These are phyloP conservation scores for Gisinianus flammeolus DNA, from an alignment of 2,888 invertebrate species.

Conservation along the genomic window DNA sequence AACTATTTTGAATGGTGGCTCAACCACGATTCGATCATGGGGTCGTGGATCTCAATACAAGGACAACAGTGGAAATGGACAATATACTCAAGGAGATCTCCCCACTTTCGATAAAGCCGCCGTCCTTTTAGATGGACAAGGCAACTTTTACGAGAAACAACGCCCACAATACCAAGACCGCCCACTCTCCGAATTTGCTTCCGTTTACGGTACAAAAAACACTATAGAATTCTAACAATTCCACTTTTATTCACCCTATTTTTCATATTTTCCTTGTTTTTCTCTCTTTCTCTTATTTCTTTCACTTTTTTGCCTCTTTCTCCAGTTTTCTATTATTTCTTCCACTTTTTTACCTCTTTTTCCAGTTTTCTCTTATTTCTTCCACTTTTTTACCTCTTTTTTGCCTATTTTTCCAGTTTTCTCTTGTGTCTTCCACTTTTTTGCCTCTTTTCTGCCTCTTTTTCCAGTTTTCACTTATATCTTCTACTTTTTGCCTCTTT, in stretches of 20 bases:
- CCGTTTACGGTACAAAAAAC: conserved; percentile 49
- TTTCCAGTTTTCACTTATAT: neutral
- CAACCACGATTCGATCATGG: conserved; percentile 44
- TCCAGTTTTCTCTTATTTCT: neutral
- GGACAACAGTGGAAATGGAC: conserved; percentile 44
- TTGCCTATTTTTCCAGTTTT: neutral
- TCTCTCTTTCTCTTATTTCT: too few species aligned
- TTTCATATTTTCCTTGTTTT: too few species aligned
- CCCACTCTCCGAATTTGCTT: conserved; percentile 43
- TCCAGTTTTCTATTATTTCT: neutral
- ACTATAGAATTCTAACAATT: too few species aligned
- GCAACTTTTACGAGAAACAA: conserved; percentile 49
- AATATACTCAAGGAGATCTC: conserved; percentile 35
- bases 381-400: neutral
- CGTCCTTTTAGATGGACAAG: conserved; percentile 47
- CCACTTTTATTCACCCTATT: too few species aligned
- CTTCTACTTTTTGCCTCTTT: too few species aligned
- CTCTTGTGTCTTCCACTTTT: neutral
- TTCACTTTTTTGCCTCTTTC: too few species aligned
- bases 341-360: neutral
- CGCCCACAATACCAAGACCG: conserved; percentile 52
- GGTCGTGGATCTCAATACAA: conserved; percentile 53
- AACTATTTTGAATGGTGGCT: conserved; percentile 40
- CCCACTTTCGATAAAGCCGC: conserved; percentile 43
- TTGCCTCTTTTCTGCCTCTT: neutral